phyloP scores from a whole-genome alignment of 2,888 invertebrate species.

The Drosophila diplacantha region DNA sequence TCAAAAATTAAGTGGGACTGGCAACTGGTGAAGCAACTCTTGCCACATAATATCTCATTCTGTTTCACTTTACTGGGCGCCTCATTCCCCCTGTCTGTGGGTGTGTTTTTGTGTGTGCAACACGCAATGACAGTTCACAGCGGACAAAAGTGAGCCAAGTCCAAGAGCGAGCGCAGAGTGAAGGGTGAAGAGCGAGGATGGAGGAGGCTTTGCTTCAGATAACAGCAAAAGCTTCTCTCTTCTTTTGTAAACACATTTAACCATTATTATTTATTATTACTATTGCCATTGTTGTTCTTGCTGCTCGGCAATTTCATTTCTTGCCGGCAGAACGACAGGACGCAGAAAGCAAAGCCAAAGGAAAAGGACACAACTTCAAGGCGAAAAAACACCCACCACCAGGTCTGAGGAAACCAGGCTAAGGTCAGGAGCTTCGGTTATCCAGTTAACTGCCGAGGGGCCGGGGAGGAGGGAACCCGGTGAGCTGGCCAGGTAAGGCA shows the following conservation, averaged over 20 bases:
- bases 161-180: constrained; percentile 29
- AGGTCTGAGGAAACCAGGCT: constrained; percentile 14
- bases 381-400: not conserved
- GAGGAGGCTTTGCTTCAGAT: constrained; percentile 17
- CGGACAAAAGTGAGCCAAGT: constrained; percentile 44
- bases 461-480: not conserved
- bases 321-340: constrained; percentile 22
- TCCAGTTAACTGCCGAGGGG: constrained; percentile 34
- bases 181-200: constrained; percentile 3
- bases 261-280: constrained; percentile 45
- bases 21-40: constrained; percentile 32
- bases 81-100: not conserved
- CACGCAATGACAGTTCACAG: constrained; percentile 41
- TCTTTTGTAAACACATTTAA: constrained; percentile 45
- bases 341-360: not conserved
- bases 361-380: constrained; percentile 27
- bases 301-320: constrained; percentile 60
- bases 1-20: constrained; percentile 29
- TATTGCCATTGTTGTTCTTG: constrained; percentile 40
- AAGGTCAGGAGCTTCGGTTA: constrained; percentile 35
- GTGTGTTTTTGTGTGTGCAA: constrained; percentile 22
- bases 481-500: constrained; percentile 41
- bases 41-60: constrained; percentile 41
- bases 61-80: constrained; percentile 9
- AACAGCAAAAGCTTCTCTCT: constrained; percentile 25